A percentile compares a stretch with the other conserved stretches of the same genome.
Conservation (phyloP, 2,888 invertebrate species). For the Acleris sparsana region DNA sequence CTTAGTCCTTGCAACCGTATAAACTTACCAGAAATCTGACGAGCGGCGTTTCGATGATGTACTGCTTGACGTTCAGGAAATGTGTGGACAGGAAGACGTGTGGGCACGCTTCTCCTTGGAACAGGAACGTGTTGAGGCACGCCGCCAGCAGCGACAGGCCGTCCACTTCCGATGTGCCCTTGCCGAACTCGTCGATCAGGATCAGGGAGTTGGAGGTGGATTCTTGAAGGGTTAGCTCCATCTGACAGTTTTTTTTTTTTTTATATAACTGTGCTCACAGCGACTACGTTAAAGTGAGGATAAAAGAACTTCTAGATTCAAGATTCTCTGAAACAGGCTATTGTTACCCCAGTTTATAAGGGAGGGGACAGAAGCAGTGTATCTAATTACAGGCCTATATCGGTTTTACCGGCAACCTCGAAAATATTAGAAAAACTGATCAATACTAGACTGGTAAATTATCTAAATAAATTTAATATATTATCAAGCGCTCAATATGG, state of each 20-base stretch:
- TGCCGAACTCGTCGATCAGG: slow-evolving; percentile 95
- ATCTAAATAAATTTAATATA: too few relatives aligned
- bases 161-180: slow-evolving; percentile 90
- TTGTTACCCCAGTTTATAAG: too few relatives aligned
- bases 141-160: slow-evolving; percentile 89
- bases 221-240: slow-evolving; percentile 87
- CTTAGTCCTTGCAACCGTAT: not conserved
- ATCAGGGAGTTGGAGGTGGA: slow-evolving; percentile 87
- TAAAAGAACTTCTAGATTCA: too few relatives aligned
- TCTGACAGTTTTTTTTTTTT: slow-evolving; percentile 68
- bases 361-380: too few relatives aligned
- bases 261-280: too few relatives aligned
- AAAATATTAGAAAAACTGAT: too few relatives aligned
- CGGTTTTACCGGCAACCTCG: too few relatives aligned
- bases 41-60: slow-evolving; percentile 80
- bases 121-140: slow-evolving; percentile 85
- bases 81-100: slow-evolving; percentile 92
- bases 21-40: slow-evolving; percentile 80
- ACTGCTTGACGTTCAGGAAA: slow-evolving; percentile 85
- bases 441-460: too few relatives aligned
- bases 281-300: too few relatives aligned
- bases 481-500: too few relatives aligned
- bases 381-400: too few relatives aligned
- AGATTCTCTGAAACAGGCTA: too few relatives aligned
- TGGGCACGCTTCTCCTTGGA: slow-evolving; percentile 84